phyloP scores from a whole-genome alignment of 1,140 invertebrate genomes.

The Drosophila setifemur region DNA sequence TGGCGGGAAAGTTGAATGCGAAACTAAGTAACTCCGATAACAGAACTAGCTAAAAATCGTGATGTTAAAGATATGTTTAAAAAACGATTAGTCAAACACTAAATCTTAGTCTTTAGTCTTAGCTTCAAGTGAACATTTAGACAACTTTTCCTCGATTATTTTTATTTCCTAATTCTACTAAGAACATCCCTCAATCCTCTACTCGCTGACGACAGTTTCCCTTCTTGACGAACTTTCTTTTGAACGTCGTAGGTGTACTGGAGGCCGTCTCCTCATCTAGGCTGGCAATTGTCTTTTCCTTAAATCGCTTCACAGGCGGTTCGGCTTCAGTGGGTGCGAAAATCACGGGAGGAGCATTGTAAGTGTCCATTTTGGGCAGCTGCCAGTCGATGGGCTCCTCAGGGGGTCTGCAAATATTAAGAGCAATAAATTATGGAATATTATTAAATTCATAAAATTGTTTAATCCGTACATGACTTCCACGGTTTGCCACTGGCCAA shows the following conservation, averaged over 20 bases:
- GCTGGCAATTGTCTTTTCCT: constrained; percentile 85
- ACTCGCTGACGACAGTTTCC: constrained; percentile 85
- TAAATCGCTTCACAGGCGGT: constrained; percentile 84
- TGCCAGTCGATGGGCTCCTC: constrained; percentile 84
- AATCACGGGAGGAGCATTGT: constrained; percentile 67
- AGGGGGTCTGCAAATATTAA: constrained; percentile 42
- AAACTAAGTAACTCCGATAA: too few species aligned
- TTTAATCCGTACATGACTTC: constrained; percentile 82
- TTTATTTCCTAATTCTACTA: background rate
- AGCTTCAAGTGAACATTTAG: too few species aligned
- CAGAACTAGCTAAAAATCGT: too few species aligned
- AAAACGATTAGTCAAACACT: too few species aligned
- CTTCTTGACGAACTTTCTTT: constrained; percentile 86
- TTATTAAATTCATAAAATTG: background rate
- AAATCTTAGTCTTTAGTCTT: too few species aligned
- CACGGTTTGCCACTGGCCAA: constrained; percentile 87
- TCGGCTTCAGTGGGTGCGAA: constrained; percentile 66
- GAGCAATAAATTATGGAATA: background rate
- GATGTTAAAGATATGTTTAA: too few species aligned
- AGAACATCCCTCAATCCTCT: constrained; percentile 76
- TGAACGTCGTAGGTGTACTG: constrained; percentile 83
- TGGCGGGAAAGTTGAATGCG: too few species aligned
- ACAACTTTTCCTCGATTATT: too few species aligned
- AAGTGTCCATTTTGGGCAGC: constrained; percentile 83
- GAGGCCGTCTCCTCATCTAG: constrained; percentile 83